phyloP scores from a whole-genome alignment of 1,140 invertebrate genomes.

The Camponotus vicinus region DNA sequence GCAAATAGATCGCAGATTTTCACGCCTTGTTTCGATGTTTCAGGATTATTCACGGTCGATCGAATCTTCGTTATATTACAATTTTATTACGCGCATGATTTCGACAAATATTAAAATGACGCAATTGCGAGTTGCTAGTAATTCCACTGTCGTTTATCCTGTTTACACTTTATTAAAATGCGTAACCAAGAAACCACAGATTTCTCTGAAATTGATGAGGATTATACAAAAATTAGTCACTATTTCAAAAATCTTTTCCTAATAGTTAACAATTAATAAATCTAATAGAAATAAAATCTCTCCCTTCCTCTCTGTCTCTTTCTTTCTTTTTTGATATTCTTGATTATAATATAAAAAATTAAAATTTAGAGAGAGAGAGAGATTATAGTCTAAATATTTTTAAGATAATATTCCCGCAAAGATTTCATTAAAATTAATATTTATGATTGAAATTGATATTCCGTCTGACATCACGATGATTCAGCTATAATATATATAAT shows the following conservation, averaged over 20 bases:
- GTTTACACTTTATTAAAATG: no score
- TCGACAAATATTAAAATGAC: neutral
- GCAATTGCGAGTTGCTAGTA: neutral
- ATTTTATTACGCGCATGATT: neutral
- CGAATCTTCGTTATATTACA: neutral
- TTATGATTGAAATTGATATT: constrained; percentile 33
- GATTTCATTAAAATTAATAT: constrained; percentile 33
- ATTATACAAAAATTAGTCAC: no score
- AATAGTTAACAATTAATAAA: no score
- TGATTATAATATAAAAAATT: no score
- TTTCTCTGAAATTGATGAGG: neutral
- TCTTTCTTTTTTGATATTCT: no score
- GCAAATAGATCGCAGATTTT: neutral
- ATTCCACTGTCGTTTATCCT: neutral
- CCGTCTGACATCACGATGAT: neutral
- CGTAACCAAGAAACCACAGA: neutral
- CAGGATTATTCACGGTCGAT: constrained; percentile 1
- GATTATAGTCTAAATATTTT: no score
- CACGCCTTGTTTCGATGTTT: neutral
- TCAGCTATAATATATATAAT: constrained; percentile 4
- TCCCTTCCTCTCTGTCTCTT: no score
- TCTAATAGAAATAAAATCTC: no score
- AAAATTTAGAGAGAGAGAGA: no score
- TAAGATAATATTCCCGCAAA: neutral
- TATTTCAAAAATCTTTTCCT: no score